These are phyloP conservation scores for Cacoxenus indagator DNA, from an alignment of 2,888 invertebrate genomes.

Conservation along the genomic window DNA sequence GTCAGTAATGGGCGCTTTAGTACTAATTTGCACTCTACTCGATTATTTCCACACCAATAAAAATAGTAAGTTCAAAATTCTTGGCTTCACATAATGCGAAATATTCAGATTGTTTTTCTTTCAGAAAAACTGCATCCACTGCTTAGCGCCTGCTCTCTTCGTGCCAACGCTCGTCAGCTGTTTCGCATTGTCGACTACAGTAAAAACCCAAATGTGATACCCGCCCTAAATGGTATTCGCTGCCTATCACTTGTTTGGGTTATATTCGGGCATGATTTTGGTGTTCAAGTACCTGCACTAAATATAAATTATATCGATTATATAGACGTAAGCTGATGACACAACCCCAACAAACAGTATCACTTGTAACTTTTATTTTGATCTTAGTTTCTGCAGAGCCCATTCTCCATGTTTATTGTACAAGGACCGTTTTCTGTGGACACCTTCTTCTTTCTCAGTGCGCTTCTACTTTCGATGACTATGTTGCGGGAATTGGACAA, in stretches of 20 bases:
- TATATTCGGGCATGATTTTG: slow-evolving; percentile 59
- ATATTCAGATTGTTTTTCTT: not conserved
- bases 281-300: too few relatives aligned
- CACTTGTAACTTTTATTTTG: too few relatives aligned
- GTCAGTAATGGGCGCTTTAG: slow-evolving; percentile 22
- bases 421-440: slow-evolving; percentile 74
- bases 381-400: slow-evolving; percentile 52
- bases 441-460: slow-evolving; percentile 75
- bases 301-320: too few relatives aligned
- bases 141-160: not conserved
- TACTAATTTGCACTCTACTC: not conserved
- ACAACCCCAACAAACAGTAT: too few relatives aligned
- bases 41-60: not conserved
- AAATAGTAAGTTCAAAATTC: not conserved
- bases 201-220: slow-evolving; percentile 40
- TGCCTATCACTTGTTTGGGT: slow-evolving; percentile 69
- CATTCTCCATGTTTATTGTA: slow-evolving; percentile 52
- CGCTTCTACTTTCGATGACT: slow-evolving; percentile 71
- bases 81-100: not conserved
- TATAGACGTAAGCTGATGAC: too few relatives aligned
- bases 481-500: slow-evolving; percentile 55
- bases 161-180: slow-evolving; percentile 9
- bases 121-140: not conserved
- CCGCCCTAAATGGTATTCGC: slow-evolving; percentile 67
- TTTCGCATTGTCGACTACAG: not conserved